phyloP scores from a whole-genome alignment of 2,888 invertebrate genomes.

The Litoditis marina region DNA sequence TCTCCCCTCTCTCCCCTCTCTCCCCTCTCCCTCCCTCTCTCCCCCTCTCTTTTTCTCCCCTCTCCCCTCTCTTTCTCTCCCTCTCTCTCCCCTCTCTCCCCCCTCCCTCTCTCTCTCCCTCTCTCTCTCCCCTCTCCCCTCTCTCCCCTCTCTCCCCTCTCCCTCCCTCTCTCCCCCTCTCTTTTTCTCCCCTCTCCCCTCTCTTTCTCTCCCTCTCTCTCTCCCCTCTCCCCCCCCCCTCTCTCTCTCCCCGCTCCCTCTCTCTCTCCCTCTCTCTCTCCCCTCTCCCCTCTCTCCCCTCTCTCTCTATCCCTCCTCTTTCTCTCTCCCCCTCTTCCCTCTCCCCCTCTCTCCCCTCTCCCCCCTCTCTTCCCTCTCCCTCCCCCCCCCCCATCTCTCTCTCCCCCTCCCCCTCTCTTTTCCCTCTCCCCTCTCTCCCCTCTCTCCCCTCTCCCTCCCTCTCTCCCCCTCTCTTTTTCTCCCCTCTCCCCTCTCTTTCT shows the following conservation, averaged over 20 bases:
- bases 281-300: background rate
- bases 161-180: background rate
- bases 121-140: slow-evolving; percentile 1
- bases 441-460: too few relatives aligned
- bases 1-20: slow-evolving; percentile 18
- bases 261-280: background rate
- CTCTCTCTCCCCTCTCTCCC: background rate
- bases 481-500: background rate
- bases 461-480: background rate
- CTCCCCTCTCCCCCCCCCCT: background rate
- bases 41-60: background rate
- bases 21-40: background rate
- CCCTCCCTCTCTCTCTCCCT: background rate
- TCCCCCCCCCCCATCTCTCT: background rate
- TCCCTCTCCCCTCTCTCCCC: background rate
- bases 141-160: background rate
- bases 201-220: slow-evolving; percentile 5
- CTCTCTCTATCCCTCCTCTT: background rate
- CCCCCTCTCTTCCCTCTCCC: background rate
- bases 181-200: background rate
- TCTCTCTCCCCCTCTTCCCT: background rate
- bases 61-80: background rate
- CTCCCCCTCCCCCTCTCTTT: background rate
- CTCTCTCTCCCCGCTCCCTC: background rate
- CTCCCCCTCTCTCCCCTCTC: background rate